Base-by-base conservation (phyloP, 2,113 vertebrate species). In the Nipponia nippon region DNA sequence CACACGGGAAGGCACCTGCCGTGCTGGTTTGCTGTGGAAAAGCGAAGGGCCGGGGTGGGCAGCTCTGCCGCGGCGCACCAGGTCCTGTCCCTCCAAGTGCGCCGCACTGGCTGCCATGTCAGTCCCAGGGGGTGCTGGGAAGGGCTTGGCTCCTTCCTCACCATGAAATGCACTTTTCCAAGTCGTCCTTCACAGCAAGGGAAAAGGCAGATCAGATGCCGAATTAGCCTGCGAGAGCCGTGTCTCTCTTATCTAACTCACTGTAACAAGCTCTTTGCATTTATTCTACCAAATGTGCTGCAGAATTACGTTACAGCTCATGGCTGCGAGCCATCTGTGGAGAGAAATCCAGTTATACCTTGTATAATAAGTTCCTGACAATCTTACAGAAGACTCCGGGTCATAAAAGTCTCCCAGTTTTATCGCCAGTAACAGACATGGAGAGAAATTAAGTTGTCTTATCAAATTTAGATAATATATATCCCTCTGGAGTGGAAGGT, bases 401-500 rank as follows among this genome's bases (percentile, higher is more conserved):
- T 98, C 98, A 98, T 98, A 98, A 98, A 98, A 98, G 98, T 98
- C 98, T 98, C 97, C 97, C 95, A 90, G 98, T 98, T 98, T 98
- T 98, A 98, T 98, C 98, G 53, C 98, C 93, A 83, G 98, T 98
- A 98, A 98, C 98, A 98, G 98, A 98, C 98, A 98, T 32, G 59
- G 97, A 98, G 98, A 98, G 98, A 98, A 98, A 98, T 98, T 98
- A 98, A 98, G 98, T 98, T 98, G 98, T 98, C 98, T 98, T 98
- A 98, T 98, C 98, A 98, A 98, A 97, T 98, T 98, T 98, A 98
- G 98, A 98, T 98, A 98, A 98, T 97, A 98, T 98, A 98, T 98
- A 98, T 98, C 98, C 98, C 98, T 98, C 97, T 97, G 95, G 98
- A 98, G 98, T 95, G 97, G 96, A 97, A 97, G 96, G 86, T 89